Evolutionary conservation across 2,888 invertebrate genomes (phyloP), one percentile per base, ranked within the genome.

Genomic region (Dromius quadrimaculatus): DNA sequence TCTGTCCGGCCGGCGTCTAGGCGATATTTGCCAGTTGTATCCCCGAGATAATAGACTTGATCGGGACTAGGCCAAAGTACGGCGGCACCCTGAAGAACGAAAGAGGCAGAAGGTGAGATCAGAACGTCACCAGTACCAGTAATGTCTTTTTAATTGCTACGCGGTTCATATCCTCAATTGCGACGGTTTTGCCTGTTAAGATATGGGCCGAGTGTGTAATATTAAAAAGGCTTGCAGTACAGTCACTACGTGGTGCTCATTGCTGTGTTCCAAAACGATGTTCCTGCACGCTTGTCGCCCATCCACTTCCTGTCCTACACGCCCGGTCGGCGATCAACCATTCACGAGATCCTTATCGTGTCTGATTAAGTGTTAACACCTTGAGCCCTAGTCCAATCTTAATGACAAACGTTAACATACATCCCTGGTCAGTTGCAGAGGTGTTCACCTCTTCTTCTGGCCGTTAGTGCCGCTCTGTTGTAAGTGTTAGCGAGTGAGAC

Each of bases 21-120:
- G 98, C 98, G 90, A 97, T 98, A 92, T 99, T 99, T 94, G 98
- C 98, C 90, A 97, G 97, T 92, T 98, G 97, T 92, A 97, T 99
- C 89, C 98, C 98, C 87, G 98, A 99, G 93, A 98, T 99, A 89
- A 97, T 97, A 89, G 98, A 99, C 92, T 95, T 99, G 91, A 95
- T 99, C 90, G 98, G 98, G 88, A 96, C 96, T 90, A 94, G 98
- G 89, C 97, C 98, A 89, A 98, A 98, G 91, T 99, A 99, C 90
- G 97, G 97, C 88, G 98, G 98, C 87, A 95, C 97, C 87, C 95
- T 97, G 92, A 98, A 98, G 93, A 97, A 98, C 90, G 98, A 98
- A 91, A 94, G 96, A 89, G 98, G 98, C 89, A 94, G 98, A 94
- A 97, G 98, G 98, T 98, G 93, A 93, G 93, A 89, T 86, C 73